A percentile compares a stretch with the other conserved stretches of the same genome.
These are phyloP conservation scores for Silvanus unidentatus DNA, from an alignment of 2,888 invertebrate species.

Conservation along the genomic window DNA sequence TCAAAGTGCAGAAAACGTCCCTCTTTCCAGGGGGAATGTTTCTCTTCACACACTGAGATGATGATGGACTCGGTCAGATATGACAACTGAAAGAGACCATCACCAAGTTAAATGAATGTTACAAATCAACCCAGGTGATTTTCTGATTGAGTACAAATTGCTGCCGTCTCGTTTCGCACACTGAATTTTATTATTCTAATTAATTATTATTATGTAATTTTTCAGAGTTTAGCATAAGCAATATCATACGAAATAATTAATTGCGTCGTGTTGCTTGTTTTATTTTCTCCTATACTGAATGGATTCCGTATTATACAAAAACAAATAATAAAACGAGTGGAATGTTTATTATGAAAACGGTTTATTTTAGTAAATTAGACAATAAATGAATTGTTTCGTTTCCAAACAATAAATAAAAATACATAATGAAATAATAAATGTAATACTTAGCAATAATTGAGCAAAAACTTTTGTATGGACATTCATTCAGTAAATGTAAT, in stretches of 20 bases:
- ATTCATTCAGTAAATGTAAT: background rate
- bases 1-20: background rate
- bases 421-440: too few species aligned
- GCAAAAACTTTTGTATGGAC: background rate
- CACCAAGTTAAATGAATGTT: constrained; percentile 23
- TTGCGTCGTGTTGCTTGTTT: constrained; percentile 22
- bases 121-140: constrained; percentile 41
- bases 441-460: too few species aligned
- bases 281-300: constrained; percentile 7
- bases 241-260: constrained; percentile 36
- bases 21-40: constrained; percentile 6
- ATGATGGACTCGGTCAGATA: too few species aligned
- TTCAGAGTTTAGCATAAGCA: constrained; percentile 44
- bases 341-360: background rate
- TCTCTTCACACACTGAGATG: constrained; percentile 8
- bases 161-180: constrained; percentile 35
- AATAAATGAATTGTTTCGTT: too few species aligned
- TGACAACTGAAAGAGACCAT: constrained; percentile 1
- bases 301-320: background rate
- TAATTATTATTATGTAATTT: constrained; percentile 37
- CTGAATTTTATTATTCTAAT: constrained; percentile 38
- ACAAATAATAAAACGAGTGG: background rate
- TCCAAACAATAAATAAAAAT: too few species aligned
- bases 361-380: too few species aligned
- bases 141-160: constrained; percentile 46